These are phyloP conservation scores for Sander lucioperca DNA, from an alignment of 2,113 vertebrate genomes.

Conservation along the genomic window DNA sequence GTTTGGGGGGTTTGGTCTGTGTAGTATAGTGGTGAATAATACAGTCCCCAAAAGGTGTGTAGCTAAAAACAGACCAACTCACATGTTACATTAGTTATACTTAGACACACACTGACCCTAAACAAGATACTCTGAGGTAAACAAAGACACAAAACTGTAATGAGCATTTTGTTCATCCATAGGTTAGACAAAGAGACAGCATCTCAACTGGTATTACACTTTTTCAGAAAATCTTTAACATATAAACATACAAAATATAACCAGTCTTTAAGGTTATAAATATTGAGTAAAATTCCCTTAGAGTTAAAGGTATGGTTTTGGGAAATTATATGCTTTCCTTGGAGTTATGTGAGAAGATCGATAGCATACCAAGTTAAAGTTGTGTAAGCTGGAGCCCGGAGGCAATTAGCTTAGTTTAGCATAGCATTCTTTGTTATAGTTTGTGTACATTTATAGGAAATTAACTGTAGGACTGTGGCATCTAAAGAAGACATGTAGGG, in stretches of 20 bases:
- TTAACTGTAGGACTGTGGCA: background rate
- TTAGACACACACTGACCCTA: background rate
- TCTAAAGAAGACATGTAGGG: background rate
- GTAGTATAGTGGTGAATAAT: background rate
- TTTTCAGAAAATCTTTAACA: too few species aligned
- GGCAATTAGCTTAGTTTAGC: too few species aligned
- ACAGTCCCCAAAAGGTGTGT: background rate
- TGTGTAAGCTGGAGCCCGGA: too few species aligned
- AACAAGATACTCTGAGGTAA: background rate
- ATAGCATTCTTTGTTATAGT: background rate
- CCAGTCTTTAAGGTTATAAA: background rate
- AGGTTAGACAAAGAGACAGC: background rate
- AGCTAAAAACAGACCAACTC: background rate
- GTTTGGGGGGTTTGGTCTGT: background rate
- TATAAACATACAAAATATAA: background rate
- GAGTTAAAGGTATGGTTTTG: too few species aligned
- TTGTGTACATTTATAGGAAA: conserved; percentile 1
- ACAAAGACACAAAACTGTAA: background rate
- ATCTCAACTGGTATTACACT: background rate
- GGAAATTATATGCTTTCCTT: too few species aligned
- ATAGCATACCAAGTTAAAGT: too few species aligned
- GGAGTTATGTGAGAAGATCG: too few species aligned
- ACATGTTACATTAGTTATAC: too few species aligned
- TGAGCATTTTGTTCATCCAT: background rate
- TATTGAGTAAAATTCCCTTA: too few species aligned